Evolutionary conservation across 2,113 vertebrate species (phyloP), one percentile per base, ranked within the genome.

Genomic region (Oplegnathus fasciatus): DNA sequence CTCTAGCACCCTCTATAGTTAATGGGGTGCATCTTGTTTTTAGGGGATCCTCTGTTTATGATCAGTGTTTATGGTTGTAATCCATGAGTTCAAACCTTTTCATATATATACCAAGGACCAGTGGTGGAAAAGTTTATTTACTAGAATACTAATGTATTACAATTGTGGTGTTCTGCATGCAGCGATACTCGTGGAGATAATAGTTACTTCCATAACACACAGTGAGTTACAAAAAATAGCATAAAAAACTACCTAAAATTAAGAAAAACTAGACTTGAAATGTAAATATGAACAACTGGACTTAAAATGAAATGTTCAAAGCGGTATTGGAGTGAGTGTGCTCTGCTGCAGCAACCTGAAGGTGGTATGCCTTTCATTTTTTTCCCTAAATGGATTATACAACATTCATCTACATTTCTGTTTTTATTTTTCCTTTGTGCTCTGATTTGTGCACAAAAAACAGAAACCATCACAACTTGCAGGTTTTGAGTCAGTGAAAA

Each of bases 1-100:
- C 85, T 83, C 40, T 80, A 80, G 85, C 85, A 48, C 85, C 88
- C 66, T 80, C 88, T 83, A 9, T 62, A 62, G 88, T 46, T 46
- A 54, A 72, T 58, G 26, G 17, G 11, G 10, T 28, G 64, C 26
- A 54, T 61, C 26, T 61, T 55, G 10, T 24, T 26, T 69, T 61
- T 42, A 17, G 34, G 24, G 6, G 11, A 2, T 55, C 7, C 13
- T 34, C 48, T 57, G 46, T 24, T 34, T 54, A 8, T 62, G 26
- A 46, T 20, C 2, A 15, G 20, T 67, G 48, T 66, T 64, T 11
- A 34, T 34, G 5, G 22, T n/a, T 73, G 55, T 20, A 30, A 17
- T n/a, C 28, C 18, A 69, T 11, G 2, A 4, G 1, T 26, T 57
- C 9, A 57, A 22, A 24, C 6, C 14, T 44, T 65, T 67, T 67